A percentile compares a stretch with the other conserved stretches of the same genome.
These are phyloP conservation scores for Macropodus opercularis DNA, from an alignment of 2,797 vertebrate genomes.

Conservation along the genomic window DNA sequence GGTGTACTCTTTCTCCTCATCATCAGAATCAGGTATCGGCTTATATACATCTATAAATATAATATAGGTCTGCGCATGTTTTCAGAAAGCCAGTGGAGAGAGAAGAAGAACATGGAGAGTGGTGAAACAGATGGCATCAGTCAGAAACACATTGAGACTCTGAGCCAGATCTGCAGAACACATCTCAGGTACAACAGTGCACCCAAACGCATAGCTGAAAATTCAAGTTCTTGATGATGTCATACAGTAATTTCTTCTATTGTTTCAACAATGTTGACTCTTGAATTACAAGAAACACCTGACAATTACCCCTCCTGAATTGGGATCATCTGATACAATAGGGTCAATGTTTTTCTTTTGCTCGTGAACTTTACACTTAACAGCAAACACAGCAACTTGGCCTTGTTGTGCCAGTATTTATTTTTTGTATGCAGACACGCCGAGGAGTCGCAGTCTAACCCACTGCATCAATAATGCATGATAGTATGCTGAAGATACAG, in stretches of 20 bases:
- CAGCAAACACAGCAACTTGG: no score
- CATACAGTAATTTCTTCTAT: no score
- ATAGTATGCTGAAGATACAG: constrained; percentile 6
- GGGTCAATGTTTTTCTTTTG: no score
- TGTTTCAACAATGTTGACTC: no score
- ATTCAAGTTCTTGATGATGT: no score
- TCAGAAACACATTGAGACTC: constrained; percentile 85
- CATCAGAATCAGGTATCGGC: no score
- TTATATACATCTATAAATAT: no score
- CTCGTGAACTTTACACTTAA: neutral
- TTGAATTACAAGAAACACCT: no score
- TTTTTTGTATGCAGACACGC: neutral
- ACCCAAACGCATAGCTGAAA: no score
- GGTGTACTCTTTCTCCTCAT: constrained; percentile 5
- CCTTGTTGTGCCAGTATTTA: no score
- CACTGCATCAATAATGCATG: constrained; percentile 8
- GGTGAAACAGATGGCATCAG: constrained; percentile 72
- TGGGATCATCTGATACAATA: no score
- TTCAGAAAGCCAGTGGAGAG: constrained; percentile 88
- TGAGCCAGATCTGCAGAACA: constrained; percentile 89
- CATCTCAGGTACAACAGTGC: constrained; percentile 86
- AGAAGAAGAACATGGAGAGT: constrained; percentile 59
- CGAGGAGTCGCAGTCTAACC: neutral
- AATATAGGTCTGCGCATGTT: constrained; percentile 28
- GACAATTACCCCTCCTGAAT: no score